Evolutionary conservation across 2,797 vertebrate genomes (phyloP), one percentile per base, ranked within the genome.

Genomic region (Glossophaga mutica): DNA sequence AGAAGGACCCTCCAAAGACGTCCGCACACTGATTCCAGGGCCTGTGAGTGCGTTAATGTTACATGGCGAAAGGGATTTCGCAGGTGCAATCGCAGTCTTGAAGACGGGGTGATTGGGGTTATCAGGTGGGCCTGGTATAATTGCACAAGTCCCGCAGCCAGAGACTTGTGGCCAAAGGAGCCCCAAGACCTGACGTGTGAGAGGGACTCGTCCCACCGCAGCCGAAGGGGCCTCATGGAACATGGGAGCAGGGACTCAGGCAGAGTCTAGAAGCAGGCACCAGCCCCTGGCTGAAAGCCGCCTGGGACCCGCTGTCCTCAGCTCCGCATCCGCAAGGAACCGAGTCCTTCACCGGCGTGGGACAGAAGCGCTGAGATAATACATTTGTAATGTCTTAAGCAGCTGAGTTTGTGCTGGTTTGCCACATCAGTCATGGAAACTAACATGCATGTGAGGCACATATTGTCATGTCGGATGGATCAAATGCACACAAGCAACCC

Each of bases 201-300:
- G n/a, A 62, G 57, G 57, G 57, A 11, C 57, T 59, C 11, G 4
- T 29, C 26, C 57, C 11, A 26, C 24, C 19, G 5, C 5, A 55
- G 21, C 22, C 71, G 29, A 44, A 62, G 18, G 4, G 5, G 1
- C 10, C 7, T 7, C 1, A 0, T 29, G 19, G n/a, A 12, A 71
- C 86, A 2, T 26, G 42, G 8, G 16, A 50, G 52, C 88, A 68
- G 57, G 57, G 57, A 6, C 10, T 5, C 21, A 22, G 65, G 52
- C 9, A 79, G 18, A 24, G 5, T 22, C 3, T 26, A 34, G 8
- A 9, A 50, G 52, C 88, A 59, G 57, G 57, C 26, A 10, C 22
- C 50, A 12, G 12, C 3, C 14, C 59, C 62, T 44, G 32, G 44
- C 32, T 44, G 37, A 15, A 10, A 26, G n/a, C 39, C 26, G 24